A percentile compares a stretch with the other conserved stretches of the same genome.
Evolutionary conservation across 2,888 invertebrate genomes (phyloP).

Genomic region (Hirtodrosophila histrioides): DNA sequence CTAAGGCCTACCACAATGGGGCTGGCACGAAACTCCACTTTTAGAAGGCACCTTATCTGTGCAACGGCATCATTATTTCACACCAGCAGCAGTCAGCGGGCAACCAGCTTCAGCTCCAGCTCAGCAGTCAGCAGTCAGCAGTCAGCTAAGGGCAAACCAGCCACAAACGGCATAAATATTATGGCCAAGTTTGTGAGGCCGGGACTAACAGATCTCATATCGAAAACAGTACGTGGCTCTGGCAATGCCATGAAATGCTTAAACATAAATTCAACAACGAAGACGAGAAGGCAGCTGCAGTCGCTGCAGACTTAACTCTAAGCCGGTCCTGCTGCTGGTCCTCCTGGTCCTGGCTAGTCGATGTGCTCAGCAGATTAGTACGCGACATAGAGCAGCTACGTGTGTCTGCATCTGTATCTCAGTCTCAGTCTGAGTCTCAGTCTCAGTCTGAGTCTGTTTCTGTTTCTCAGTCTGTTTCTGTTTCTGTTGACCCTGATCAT

Average conservation of each 20-base stretch:
- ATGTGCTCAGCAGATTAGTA: conserved; percentile 49
- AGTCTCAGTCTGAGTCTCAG: conserved; percentile 1
- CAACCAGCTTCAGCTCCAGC: conserved; percentile 1
- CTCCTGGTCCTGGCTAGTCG: conserved; percentile 35
- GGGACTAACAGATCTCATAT: conserved; percentile 70
- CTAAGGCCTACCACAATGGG: conserved; percentile 63
- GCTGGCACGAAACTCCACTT: conserved; percentile 68
- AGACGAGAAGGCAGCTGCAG: conserved; percentile 15
- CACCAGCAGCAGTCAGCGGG: conserved; percentile 59
- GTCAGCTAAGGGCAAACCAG: conserved; percentile 52
- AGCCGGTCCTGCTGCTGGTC: conserved; percentile 8
- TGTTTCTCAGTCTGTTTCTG: conserved; percentile 11
- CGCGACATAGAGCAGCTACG: conserved; percentile 33
- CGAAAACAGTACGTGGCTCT: conserved; percentile 64
- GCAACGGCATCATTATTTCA: conserved; percentile 83
- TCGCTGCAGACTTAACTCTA: conserved; percentile 7
- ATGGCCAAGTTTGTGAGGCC: conserved; percentile 61
- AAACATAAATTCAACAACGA: conserved; percentile 65
- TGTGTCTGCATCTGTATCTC: conserved; percentile 1
- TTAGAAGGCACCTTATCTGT: conserved; percentile 79
- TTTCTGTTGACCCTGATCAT: conserved; percentile 37
- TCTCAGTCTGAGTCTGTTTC: conserved; percentile 2
- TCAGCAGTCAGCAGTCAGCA: conserved; percentile 11
- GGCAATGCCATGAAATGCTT: conserved; percentile 64
- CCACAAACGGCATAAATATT: conserved; percentile 72